A percentile compares a stretch with the other conserved stretches of the same genome.
phyloP scores from a whole-genome alignment of 2,113 vertebrate species.

The Pteropus alecto region DNA sequence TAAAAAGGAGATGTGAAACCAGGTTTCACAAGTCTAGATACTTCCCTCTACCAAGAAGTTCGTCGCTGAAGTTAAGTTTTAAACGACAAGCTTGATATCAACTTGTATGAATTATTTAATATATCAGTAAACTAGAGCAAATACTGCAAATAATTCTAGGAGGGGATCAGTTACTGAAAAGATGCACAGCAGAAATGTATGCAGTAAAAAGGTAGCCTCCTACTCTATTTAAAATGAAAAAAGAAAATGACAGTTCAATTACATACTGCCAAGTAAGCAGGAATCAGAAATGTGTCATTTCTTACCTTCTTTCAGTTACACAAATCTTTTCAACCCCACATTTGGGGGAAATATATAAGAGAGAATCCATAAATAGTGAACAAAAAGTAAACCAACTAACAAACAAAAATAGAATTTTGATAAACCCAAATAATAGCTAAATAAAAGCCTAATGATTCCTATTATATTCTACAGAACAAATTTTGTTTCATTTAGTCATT shows the following conservation, averaged over 20 bases:
- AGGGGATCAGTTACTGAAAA: not conserved
- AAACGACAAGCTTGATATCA: not conserved
- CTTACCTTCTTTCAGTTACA: not conserved
- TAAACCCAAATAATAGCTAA: not conserved
- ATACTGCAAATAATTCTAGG: not conserved
- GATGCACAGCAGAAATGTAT: not conserved
- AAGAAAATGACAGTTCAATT: not conserved
- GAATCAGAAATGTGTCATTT: not conserved
- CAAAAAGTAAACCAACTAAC: not conserved
- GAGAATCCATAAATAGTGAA: not conserved
- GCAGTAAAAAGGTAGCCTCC: not conserved
- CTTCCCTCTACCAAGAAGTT: not conserved
- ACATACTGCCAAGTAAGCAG: not conserved
- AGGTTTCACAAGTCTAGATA: not conserved
- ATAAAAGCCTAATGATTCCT: not conserved
- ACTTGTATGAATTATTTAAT: not conserved
- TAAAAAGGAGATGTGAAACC: not conserved
- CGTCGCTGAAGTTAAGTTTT: not conserved
- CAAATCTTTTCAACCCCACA: not conserved
- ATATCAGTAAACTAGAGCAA: not conserved
- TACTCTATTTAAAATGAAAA: not conserved
- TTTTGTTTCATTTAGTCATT: not conserved
- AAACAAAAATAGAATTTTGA: not conserved
- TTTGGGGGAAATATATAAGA: not conserved
- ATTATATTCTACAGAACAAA: not conserved